Conservation (phyloP, 2,113 vertebrate genomes). For the Marcusenius ussheri region DNA sequence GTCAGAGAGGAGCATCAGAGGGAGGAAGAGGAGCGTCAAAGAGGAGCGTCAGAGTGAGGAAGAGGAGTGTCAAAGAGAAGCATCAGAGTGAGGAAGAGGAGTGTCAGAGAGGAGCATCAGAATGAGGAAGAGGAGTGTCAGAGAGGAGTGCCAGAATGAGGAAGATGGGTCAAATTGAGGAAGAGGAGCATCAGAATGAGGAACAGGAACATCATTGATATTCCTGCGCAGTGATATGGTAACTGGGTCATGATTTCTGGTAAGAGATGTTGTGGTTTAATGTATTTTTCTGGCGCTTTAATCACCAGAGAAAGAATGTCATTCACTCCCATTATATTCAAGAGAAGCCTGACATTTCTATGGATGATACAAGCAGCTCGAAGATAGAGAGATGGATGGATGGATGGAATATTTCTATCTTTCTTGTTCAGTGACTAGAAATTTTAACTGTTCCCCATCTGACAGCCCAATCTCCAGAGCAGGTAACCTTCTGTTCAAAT, state of each 20-base stretch:
- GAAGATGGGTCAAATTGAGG: too few species aligned
- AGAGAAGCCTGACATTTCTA: background rate
- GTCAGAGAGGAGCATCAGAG: background rate
- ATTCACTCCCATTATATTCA: background rate
- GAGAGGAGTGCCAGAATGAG: too few species aligned
- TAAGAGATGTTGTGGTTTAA: too few species aligned
- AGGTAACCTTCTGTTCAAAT: background rate
- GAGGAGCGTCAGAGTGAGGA: too few species aligned
- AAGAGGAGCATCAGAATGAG: too few species aligned
- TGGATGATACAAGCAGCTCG: background rate
- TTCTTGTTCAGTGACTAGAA: background rate
- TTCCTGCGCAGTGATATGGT: too few species aligned
- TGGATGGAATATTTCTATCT: background rate
- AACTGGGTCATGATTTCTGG: too few species aligned
- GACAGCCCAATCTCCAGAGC: background rate
- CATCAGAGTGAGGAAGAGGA: too few species aligned
- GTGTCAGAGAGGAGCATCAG: background rate
- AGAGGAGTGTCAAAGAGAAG: background rate
- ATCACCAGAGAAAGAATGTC: background rate
- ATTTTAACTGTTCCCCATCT: background rate
- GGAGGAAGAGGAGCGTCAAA: background rate
- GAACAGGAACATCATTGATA: too few species aligned
- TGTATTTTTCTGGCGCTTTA: too few species aligned
- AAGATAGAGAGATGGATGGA: background rate
- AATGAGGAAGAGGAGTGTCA: background rate